Percentiles rank a stretch among this genome's conserved stretches.
Evolutionary conservation across 92 coral and sea anemone genomes (phyloP).

Genomic region (Phenganax marumi): DNA sequence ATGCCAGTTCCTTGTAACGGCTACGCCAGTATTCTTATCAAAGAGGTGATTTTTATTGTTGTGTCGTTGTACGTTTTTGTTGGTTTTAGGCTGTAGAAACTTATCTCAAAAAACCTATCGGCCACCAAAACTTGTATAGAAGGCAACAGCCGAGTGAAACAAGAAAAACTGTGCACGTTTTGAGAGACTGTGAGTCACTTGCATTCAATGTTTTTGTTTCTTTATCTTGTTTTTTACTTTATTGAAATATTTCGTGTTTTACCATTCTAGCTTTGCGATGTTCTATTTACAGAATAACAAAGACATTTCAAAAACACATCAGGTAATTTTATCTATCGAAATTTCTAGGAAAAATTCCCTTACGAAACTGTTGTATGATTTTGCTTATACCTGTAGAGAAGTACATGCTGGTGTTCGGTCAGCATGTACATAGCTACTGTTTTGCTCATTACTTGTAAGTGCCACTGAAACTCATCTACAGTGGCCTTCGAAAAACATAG

Average conservation of each 20-base stretch:
- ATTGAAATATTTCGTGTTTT: not conserved
- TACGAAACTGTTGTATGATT: not conserved
- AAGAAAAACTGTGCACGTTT: slow-evolving; percentile 27
- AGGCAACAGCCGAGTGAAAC: slow-evolving; percentile 17
- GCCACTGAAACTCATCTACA: too few relatives aligned
- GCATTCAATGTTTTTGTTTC: not conserved
- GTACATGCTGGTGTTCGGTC: not conserved
- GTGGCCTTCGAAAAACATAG: too few relatives aligned
- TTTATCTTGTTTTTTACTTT: not conserved
- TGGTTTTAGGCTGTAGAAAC: slow-evolving; percentile 36
- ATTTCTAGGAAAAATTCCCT: not conserved
- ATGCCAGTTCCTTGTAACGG: not conserved
- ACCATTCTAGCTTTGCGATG: slow-evolving; percentile 68
- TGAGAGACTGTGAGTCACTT: slow-evolving; percentile 33
- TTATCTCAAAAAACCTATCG: slow-evolving; percentile 36
- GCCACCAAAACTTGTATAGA: slow-evolving; percentile 12
- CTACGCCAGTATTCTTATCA: not conserved
- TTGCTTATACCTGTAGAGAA: not conserved
- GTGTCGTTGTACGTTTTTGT: not conserved
- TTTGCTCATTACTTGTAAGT: not conserved
- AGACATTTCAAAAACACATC: slow-evolving; percentile 75
- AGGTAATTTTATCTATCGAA: slow-evolving; percentile 58
- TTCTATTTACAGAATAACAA: slow-evolving; percentile 88
- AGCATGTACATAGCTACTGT: not conserved
- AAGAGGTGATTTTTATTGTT: not conserved